phyloP scores from a whole-genome alignment of 2,888 invertebrate species.

The Folsomia candida region DNA sequence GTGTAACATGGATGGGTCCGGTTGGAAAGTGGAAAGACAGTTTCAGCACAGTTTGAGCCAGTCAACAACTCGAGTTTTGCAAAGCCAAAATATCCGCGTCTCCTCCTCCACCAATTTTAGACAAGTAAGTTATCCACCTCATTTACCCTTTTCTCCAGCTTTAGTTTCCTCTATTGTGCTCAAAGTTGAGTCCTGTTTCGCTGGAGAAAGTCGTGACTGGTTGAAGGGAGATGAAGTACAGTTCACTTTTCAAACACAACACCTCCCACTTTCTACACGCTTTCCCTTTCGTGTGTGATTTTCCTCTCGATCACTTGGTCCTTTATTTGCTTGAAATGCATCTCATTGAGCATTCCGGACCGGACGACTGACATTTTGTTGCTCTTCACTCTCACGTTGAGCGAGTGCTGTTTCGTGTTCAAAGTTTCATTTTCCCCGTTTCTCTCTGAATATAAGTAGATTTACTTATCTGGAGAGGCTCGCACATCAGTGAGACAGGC shows the following conservation, averaged over 20 bases:
- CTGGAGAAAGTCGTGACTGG: background rate
- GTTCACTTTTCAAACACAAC: background rate
- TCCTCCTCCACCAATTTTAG: slow-evolving; percentile 27
- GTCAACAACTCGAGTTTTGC: slow-evolving; percentile 14
- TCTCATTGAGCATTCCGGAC: background rate
- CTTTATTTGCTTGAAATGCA: no score
- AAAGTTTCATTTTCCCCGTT: no score
- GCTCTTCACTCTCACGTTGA: background rate
- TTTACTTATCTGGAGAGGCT: no score
- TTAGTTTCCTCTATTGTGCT: background rate
- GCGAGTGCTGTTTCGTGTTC: no score
- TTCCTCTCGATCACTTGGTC: no score
- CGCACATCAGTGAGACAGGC: no score
- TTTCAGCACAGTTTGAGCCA: slow-evolving; percentile 12
- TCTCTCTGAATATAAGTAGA: no score
- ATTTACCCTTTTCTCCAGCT: background rate
- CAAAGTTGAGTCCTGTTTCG: no score
- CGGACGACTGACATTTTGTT: background rate
- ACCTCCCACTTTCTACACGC: background rate
- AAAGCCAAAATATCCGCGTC: slow-evolving; percentile 21
- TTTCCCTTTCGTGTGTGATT: no score
- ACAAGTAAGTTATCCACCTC: slow-evolving; percentile 31
- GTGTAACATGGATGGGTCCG: slow-evolving; percentile 18
- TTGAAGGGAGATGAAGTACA: background rate
- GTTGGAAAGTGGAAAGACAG: slow-evolving; percentile 20